These are phyloP conservation scores for Acromyrmex heyeri DNA, from an alignment of 1,140 invertebrate species.

Conservation along the genomic window DNA sequence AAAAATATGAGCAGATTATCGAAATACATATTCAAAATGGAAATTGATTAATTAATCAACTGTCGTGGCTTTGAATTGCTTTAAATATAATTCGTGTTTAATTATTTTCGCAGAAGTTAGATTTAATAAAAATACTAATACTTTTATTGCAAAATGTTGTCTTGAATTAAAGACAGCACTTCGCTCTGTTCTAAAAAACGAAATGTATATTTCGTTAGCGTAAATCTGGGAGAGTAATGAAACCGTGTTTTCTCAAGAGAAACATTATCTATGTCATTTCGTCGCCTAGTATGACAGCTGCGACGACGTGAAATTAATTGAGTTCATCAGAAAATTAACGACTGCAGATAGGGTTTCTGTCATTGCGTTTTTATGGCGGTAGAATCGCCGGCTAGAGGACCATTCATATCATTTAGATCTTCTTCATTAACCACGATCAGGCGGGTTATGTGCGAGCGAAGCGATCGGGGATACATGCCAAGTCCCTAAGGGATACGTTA, in stretches of 20 bases:
- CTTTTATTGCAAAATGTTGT: not conserved
- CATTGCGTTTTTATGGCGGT: slow-evolving; percentile 66
- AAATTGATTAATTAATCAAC: not conserved
- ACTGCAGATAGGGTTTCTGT: slow-evolving; percentile 53
- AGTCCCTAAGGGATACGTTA: slow-evolving; percentile 65
- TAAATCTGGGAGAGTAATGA: not conserved
- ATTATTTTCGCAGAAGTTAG: slow-evolving; percentile 9
- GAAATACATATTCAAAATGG: not conserved
- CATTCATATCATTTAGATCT: slow-evolving; percentile 72
- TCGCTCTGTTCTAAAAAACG: not conserved
- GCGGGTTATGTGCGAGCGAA: slow-evolving; percentile 49
- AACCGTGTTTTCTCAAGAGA: slow-evolving; percentile 8
- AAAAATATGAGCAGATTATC: not conserved
- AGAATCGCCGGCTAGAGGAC: not conserved
- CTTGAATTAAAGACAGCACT: not conserved
- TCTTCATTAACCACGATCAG: slow-evolving; percentile 70
- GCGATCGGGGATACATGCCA: slow-evolving; percentile 47
- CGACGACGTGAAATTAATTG: slow-evolving; percentile 49
- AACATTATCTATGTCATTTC: slow-evolving; percentile 8
- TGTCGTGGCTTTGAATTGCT: not conserved
- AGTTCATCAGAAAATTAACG: slow-evolving; percentile 32
- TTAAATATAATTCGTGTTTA: not conserved
- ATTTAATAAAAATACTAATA: slow-evolving; percentile 15
- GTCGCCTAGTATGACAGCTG: slow-evolving; percentile 34
- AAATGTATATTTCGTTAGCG: not conserved